Evolutionary conservation across 2,888 invertebrate genomes (phyloP), one percentile per base, ranked within the genome.

Genomic region (Gisinianus flammeolus): DNA sequence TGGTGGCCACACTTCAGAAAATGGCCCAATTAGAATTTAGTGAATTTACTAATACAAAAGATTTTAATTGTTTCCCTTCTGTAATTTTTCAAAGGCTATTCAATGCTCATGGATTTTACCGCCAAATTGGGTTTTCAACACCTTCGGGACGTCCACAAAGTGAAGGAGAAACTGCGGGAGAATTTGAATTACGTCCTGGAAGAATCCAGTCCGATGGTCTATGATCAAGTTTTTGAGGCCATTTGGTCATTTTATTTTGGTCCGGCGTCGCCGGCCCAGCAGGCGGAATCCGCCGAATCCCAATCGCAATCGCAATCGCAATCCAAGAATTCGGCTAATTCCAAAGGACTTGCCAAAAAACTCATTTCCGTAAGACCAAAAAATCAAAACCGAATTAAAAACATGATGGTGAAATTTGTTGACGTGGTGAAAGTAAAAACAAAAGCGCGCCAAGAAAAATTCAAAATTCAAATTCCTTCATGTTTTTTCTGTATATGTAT

Each of bases 221-320:
- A 81, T 77, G 76, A 79, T 3, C 72, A 76, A 10, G 76, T 83
- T n/a, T 82, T 83, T 56, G 70, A 81, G n/a, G 82, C 79, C 56
- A 79, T 83, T 76, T 84, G 83, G 83, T 78, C 72, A 24, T 82
- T 79, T 74, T 84, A 84, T 76, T 83, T 84, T 78, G 79, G 69
- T 30, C 28, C 30, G 35, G 62, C 24, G 28, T 62, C 62, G 2
- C n/a, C n/a, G n/a, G n/a, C n/a, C n/a, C n/a, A n/a, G n/a, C n/a
- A n/a, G n/a, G n/a, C n/a, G n/a, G n/a, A n/a, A n/a, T n/a, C n/a
- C n/a, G n/a, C n/a, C n/a, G n/a, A n/a, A n/a, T n/a, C n/a, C n/a
- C n/a, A n/a, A n/a, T n/a, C n/a, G n/a, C n/a, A n/a, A n/a, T n/a
- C n/a, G n/a, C n/a, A n/a, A n/a, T n/a, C n/a, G n/a, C n/a, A 26